A percentile compares a stretch with the other conserved stretches of the same genome.
Conservation (phyloP, 2,113 vertebrate species). For the Campylorhamphus procurvoides region DNA sequence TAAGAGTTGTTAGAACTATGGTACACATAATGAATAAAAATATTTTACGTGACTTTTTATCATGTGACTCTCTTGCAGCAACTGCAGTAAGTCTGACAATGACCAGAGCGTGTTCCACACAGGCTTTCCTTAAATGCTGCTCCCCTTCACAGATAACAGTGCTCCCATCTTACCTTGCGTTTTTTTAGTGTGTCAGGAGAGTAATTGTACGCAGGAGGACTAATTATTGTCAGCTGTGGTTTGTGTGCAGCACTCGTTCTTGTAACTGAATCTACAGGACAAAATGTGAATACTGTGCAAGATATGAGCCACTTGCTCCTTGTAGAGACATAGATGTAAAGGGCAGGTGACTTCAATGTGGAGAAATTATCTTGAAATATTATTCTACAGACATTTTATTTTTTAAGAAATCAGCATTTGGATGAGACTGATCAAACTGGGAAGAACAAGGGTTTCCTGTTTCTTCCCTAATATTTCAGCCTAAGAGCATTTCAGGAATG, state of each 20-base stretch:
- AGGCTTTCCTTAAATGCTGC: neutral
- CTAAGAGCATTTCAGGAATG: neutral
- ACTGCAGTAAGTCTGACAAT: neutral
- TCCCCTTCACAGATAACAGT: neutral
- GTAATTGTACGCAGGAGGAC: neutral
- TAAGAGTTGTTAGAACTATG: neutral
- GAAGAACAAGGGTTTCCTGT: neutral
- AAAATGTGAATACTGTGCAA: neutral
- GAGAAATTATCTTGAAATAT: neutral
- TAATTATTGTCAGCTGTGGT: neutral
- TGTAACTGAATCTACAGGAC: neutral
- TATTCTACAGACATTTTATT: neutral
- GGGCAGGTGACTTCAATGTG: neutral
- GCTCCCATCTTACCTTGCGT: neutral
- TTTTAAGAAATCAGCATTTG: neutral
- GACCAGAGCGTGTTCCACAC: neutral
- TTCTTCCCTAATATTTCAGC: neutral
- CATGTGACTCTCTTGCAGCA: neutral
- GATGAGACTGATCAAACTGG: neutral
- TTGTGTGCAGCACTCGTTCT: neutral
- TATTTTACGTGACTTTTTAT: neutral
- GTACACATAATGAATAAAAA: neutral
- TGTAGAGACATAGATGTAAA: neutral
- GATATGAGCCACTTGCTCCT: neutral
- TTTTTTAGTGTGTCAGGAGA: neutral